These are phyloP conservation scores for Squalus acanthias DNA, from an alignment of 2,797 vertebrate species.

Conservation along the genomic window DNA sequence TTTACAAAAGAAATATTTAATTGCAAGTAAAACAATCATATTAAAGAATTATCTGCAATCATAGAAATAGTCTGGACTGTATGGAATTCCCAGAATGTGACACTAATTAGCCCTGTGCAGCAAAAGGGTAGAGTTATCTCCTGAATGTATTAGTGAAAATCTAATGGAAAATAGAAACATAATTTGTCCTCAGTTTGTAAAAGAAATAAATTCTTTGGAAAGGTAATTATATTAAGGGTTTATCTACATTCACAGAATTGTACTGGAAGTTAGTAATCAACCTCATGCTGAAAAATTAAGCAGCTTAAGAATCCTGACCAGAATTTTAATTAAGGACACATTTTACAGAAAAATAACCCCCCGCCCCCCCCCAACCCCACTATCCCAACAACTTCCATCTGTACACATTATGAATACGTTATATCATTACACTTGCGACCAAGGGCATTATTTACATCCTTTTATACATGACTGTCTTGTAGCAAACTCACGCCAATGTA, in stretches of 20 bases:
- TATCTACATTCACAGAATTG: neutral
- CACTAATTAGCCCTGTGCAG: neutral
- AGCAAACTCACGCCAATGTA: neutral
- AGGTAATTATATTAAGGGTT: constrained; percentile 16
- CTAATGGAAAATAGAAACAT: neutral
- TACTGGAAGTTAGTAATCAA: constrained; percentile 23
- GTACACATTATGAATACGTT: neutral
- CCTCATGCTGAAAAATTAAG: neutral
- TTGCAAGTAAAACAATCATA: neutral
- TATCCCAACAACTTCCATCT: neutral
- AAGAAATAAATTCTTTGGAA: neutral
- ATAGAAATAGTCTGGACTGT: neutral
- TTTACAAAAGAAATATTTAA: neutral
- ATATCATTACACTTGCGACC: neutral
- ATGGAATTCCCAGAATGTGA: neutral
- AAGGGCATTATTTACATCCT: neutral
- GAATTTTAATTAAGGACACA: neutral
- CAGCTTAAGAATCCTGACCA: neutral
- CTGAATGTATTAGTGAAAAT: neutral
- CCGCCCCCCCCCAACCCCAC: neutral
- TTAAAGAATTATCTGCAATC: neutral
- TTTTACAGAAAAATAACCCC: neutral
- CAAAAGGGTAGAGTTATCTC: neutral
- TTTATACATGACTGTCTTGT: neutral
- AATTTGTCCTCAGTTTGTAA: neutral